Conservation (phyloP, 2,797 vertebrate species). For the Sternotherus odoratus region DNA sequence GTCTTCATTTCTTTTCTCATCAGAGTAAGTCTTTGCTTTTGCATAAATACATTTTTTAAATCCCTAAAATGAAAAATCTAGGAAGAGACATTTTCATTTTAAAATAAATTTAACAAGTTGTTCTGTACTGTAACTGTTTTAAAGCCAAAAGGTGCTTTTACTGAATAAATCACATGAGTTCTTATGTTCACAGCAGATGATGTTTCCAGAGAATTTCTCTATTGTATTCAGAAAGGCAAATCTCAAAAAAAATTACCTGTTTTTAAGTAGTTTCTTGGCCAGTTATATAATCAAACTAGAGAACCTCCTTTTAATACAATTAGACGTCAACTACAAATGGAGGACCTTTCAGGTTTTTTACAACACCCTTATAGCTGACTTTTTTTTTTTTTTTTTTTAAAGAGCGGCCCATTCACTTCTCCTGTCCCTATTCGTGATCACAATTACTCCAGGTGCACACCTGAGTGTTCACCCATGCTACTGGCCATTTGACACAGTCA, state of each 20-base stretch:
- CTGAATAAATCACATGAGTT: neutral
- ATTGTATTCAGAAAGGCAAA: neutral
- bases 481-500: neutral
- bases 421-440: neutral
- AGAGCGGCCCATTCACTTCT: neutral
- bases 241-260: neutral
- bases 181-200: neutral
- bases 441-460: neutral
- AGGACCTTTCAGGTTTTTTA: neutral
- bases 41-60: neutral
- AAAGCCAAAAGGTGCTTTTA: neutral
- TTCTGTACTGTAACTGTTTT: neutral
- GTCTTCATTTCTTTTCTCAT: neutral
- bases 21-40: neutral
- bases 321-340: neutral
- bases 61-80: neutral
- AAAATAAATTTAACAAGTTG: neutral
- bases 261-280: neutral
- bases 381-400: neutral
- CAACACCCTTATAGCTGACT: fast-evolving
- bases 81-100: conserved; percentile 28
- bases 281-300: neutral
- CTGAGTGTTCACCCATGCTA: neutral
- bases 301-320: neutral
- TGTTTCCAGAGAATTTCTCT: neutral